Evolutionary conservation across 2,888 invertebrate genomes (phyloP).

Genomic region (Pachycephus smyrnensis): DNA sequence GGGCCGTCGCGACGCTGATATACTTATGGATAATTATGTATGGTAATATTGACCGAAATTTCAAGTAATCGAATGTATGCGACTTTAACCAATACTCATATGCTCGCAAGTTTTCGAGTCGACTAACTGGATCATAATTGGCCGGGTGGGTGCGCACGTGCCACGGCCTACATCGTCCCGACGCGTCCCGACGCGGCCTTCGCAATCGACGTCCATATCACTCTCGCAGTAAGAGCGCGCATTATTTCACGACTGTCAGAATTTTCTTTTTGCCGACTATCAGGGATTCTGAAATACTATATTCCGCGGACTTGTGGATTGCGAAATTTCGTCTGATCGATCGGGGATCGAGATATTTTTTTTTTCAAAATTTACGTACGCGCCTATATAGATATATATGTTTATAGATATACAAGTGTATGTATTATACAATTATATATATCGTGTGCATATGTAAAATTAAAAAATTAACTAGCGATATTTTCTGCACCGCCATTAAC

Average conservation of each 20-base stretch:
- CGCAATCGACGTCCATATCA: neutral
- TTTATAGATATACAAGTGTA: too few relatives aligned
- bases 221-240: neutral
- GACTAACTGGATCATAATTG: constrained; percentile 30
- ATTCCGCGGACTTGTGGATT: neutral
- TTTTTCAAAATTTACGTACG: too few relatives aligned
- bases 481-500: neutral
- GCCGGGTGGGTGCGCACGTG: constrained; percentile 8
- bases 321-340: neutral
- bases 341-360: too few relatives aligned
- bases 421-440: neutral
- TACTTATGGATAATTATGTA: constrained; percentile 18
- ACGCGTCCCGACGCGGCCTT: constrained; percentile 3
- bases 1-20: neutral
- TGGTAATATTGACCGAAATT: constrained; percentile 36
- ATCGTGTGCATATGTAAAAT: neutral
- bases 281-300: neutral
- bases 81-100: neutral
- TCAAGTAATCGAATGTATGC: constrained; percentile 27
- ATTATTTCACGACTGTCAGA: neutral
- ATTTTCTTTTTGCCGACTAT: neutral
- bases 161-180: constrained; percentile 4
- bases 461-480: neutral
- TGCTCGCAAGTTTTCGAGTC: neutral
- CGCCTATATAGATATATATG: too few relatives aligned